phyloP scores from a whole-genome alignment of 2,113 vertebrate species.

The Scophthalmus maximus region DNA sequence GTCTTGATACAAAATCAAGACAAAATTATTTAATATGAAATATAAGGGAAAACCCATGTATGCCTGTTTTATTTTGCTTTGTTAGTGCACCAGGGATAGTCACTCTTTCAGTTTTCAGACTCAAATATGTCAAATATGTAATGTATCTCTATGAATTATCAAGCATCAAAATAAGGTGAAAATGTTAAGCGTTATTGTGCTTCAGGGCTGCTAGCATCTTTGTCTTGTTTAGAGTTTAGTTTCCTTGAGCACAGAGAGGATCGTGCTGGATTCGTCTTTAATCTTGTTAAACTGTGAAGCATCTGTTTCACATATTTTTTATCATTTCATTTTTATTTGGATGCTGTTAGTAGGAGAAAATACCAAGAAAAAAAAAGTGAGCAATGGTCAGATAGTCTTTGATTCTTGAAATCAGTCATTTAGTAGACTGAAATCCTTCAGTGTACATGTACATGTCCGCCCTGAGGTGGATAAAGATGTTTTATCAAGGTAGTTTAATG shows the following conservation, averaged over 20 bases:
- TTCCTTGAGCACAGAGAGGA: neutral
- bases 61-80: neutral
- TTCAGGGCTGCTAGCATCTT: neutral
- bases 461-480: constrained; percentile 20
- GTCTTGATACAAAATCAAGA: no score
- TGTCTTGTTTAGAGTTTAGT: neutral
- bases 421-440: neutral
- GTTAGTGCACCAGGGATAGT: no score
- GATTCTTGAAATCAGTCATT: no score
- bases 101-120: no score
- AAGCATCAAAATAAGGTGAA: no score
- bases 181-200: neutral
- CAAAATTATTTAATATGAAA: neutral
- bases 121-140: neutral
- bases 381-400: no score
- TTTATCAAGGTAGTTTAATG: constrained; percentile 60
- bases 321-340: no score
- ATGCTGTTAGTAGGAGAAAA: neutral
- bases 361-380: neutral
- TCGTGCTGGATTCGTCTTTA: neutral
- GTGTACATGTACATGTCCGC: no score
- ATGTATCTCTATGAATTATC: no score
- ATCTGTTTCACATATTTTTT: neutral
- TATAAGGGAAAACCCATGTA: neutral
- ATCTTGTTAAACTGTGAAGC: neutral